Base-by-base conservation (phyloP, 2,113 vertebrate species). In the Campylomormyrus tamandua region DNA sequence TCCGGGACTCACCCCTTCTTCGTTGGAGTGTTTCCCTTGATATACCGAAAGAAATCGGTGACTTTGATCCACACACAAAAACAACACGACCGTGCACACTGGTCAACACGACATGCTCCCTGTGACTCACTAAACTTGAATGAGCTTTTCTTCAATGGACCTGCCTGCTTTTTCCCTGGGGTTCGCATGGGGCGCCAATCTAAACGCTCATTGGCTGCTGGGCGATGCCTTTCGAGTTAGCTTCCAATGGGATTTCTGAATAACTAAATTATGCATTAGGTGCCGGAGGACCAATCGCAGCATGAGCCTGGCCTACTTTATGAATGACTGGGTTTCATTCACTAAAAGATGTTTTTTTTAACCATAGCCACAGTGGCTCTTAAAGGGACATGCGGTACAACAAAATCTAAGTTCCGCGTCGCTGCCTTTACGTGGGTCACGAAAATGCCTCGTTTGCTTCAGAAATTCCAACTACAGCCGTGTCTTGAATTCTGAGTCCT, bases 241-340 rank as follows among this genome's bases (percentile, higher is more conserved):
- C 0, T 90, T 88, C 96, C 95, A 96, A 96, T 96, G 15, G 90
- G 49, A 6, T 35, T 8, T 3, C 13, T 0, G 11, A 0, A 27
- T 13, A 1, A 0, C 87, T 93, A 66, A 91, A 93, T 94, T 92
- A 94, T 95, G 35, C 66, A 94, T 70, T 0, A 92, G 8, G 3
- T 8, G 1, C 17, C 1, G 2, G 9, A 62, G 5, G 85, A 66
- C 96, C 95, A 96, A 96, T 96, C 94, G 74, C 80, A 87, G 91
- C 83, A 87, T 87, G 19, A 21, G 89, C 70, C 46, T 13, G 92
- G 90, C 91, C 94, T 96, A 93, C 95, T 95, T 96, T 96, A 95
- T 96, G 95, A 96, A 96, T 96, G 96, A 95, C 92, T 96, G 93
- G 93, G 94, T 95, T 96, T 96, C 95, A 96, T 96, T 96, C 95